A percentile compares a stretch with the other conserved stretches of the same genome.
Evolutionary conservation across 92 coral and sea anemone genomes (phyloP).

Genomic region (Umimayanthus chanpuru): DNA sequence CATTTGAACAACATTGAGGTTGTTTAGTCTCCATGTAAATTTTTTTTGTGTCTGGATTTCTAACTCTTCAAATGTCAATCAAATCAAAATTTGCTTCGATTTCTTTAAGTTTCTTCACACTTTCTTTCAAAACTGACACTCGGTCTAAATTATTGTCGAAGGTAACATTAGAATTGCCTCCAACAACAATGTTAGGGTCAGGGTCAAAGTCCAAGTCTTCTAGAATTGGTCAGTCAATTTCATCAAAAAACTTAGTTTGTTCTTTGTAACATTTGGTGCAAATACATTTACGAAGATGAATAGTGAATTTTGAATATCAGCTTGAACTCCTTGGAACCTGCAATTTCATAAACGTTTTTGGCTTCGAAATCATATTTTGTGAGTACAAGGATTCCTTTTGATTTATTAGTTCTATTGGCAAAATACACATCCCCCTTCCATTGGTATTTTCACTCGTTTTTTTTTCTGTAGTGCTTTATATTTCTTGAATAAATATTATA

Average conservation of each 20-base stretch:
- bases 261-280: constrained; percentile 41
- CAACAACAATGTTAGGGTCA: constrained; percentile 34
- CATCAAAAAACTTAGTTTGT: constrained; percentile 30
- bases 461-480: too few relatives aligned
- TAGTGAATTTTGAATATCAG: constrained; percentile 47
- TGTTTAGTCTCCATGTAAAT: constrained; percentile 29
- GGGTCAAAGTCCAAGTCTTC: constrained; percentile 3
- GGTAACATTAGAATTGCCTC: constrained; percentile 50
- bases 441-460: too few relatives aligned
- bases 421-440: too few relatives aligned
- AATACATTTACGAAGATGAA: constrained; percentile 46
- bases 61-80: constrained; percentile 40
- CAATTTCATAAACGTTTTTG: constrained; percentile 34
- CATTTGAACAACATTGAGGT: constrained; percentile 19
- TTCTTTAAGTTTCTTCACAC: constrained; percentile 31
- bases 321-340: constrained; percentile 32
- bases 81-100: constrained; percentile 22
- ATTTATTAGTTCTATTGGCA: too few relatives aligned
- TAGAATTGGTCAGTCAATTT: neutral
- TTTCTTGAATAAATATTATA: too few relatives aligned
- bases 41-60: constrained; percentile 30
- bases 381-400: too few relatives aligned
- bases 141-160: neutral
- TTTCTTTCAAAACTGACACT: constrained; percentile 10
- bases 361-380: too few relatives aligned